Evolutionary conservation across 2,797 vertebrate species (phyloP), one percentile per base, ranked within the genome.

Genomic region (Hephaestus fuliginosus): DNA sequence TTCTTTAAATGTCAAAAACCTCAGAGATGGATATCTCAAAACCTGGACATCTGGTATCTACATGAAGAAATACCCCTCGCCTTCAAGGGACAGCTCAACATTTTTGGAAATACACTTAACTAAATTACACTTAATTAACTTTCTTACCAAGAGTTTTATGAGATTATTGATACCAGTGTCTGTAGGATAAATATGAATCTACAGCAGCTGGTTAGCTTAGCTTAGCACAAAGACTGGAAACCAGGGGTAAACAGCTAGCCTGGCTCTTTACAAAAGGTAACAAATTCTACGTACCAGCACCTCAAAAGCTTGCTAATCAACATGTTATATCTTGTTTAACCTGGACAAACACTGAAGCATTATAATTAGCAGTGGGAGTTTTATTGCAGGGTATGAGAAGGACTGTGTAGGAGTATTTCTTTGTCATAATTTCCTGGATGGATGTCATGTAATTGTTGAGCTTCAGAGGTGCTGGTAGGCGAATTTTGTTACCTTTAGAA

Each of bases 201-300:
- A 68, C 1, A 48, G 41, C 15, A 46, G 13, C 1, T 0, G 13
- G 43, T 28, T 46, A 46, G 57, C 39, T 25, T 69, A 76, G 53
- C 62, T 66, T 49, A 36, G 64, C 25, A 49, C 5, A 65, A 65
- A 65, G 48, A 52, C 12, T 15, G 30, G 22, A 66, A 25, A 28
- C 65, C 14, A 10, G 4, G 13, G 49, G 14, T 8, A 33, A 55
- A 13, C n/a, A 30, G n/a, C 17, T 53, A 41, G 7, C 2, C 49
- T 53, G 33, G 7, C 18, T 64, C 8, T 48, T 7, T 11, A 4
- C 5, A 6, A 15, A n/a, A 5, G 44, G 3, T 12, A 22, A 36
- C 33, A 36, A 36, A 36, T 7, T 36, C 33, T 36, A 36, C 7
- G 33, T 36, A 48, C 14, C 62, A 30, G 3, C 62, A 28, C 25